phyloP scores from a whole-genome alignment of 2,888 invertebrate genomes.

The Gerris lacustris region DNA sequence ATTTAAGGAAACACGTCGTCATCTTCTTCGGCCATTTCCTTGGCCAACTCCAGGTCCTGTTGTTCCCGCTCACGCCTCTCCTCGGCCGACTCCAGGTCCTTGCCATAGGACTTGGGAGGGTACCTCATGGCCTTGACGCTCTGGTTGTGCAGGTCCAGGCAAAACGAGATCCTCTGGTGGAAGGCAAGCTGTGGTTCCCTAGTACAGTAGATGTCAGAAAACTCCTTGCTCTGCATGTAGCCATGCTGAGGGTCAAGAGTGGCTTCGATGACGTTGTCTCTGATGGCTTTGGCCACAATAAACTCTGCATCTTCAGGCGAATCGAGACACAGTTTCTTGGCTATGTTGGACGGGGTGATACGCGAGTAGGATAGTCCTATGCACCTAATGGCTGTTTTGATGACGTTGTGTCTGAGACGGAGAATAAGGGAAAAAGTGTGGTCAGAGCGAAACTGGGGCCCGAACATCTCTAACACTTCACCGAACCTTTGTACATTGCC shows the following conservation, averaged over 20 bases:
- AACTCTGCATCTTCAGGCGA: conserved; percentile 97
- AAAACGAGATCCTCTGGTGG: conserved; percentile 93
- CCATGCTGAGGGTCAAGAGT: conserved; percentile 89
- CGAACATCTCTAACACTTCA: conserved; percentile 80
- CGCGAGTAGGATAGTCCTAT: conserved; percentile 93
- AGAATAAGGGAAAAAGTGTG: conserved; percentile 93
- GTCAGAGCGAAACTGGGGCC: conserved; percentile 81
- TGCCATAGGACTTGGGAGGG: conserved; percentile 96
- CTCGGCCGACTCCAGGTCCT: conserved; percentile 93
- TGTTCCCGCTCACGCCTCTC: conserved; percentile 92
- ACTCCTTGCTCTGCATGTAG: conserved; percentile 95
- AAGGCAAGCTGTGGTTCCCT: conserved; percentile 91
- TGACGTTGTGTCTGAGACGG: conserved; percentile 93
- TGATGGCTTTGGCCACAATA: conserved; percentile 93
- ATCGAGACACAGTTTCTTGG: conserved; percentile 82
- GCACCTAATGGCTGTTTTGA: conserved; percentile 92
- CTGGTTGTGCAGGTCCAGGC: conserved; percentile 94
- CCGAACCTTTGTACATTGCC: conserved; percentile 91
- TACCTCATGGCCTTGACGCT: conserved; percentile 99
- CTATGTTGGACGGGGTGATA: conserved; percentile 90
- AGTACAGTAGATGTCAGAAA: conserved; percentile 91
- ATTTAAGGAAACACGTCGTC: conserved; percentile 51
- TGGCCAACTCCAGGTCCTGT: conserved; percentile 96
- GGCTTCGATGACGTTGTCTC: conserved; percentile 97
- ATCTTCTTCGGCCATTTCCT: conserved; percentile 99